phyloP scores from a whole-genome alignment of 2,113 vertebrate species.

The Lepisosteus oculatus region DNA sequence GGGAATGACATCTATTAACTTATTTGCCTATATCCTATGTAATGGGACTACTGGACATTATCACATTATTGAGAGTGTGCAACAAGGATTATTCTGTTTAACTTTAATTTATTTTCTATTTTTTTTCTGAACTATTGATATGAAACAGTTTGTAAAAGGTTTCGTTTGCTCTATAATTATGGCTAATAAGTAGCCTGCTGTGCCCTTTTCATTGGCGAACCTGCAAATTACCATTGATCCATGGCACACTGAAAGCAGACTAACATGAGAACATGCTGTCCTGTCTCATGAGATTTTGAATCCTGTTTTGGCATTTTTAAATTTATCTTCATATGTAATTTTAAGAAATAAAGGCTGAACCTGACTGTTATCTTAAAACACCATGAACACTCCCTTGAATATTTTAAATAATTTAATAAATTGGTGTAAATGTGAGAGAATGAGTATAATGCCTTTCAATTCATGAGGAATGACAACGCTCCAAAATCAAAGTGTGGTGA shows the following conservation, averaged over 20 bases:
- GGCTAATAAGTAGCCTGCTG: not conserved
- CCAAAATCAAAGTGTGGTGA: too few relatives aligned
- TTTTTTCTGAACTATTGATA: not conserved
- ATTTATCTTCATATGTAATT: not conserved
- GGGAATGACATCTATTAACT: not conserved
- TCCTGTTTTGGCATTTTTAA: not conserved
- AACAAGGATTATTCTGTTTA: too few relatives aligned
- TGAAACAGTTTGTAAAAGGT: not conserved
- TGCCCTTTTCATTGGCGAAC: not conserved
- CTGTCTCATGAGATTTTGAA: not conserved
- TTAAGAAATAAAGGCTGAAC: not conserved
- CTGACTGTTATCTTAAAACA: not conserved
- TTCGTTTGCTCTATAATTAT: not conserved
- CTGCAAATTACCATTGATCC: not conserved
- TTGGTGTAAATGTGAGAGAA: too few relatives aligned
- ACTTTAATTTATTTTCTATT: not conserved
- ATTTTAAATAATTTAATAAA: too few relatives aligned
- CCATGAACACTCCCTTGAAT: too few relatives aligned
- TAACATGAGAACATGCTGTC: not conserved
- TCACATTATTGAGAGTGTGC: too few relatives aligned
- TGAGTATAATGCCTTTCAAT: too few relatives aligned
- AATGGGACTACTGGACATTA: too few relatives aligned
- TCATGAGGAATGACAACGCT: too few relatives aligned
- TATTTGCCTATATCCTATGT: not conserved
- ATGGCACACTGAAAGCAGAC: not conserved